phyloP scores from a whole-genome alignment of 1,140 invertebrate species.

The Ephestia elutella region DNA sequence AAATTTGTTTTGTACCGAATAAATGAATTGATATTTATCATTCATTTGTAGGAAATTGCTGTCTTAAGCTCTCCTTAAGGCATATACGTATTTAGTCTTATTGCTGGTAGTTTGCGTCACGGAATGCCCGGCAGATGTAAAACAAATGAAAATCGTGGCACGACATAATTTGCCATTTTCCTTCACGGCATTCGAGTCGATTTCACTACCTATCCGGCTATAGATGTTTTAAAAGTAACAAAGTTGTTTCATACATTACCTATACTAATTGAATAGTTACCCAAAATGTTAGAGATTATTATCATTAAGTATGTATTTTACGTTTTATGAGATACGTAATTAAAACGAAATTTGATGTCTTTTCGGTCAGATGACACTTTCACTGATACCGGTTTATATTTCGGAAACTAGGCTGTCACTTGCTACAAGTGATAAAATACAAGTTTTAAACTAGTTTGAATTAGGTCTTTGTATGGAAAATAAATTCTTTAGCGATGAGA shows the following conservation, averaged over 20 bases:
- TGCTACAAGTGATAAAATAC: neutral
- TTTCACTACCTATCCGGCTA: no score
- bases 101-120: no score
- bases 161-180: no score
- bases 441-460: neutral
- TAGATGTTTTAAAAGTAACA: no score
- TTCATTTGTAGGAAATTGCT: no score
- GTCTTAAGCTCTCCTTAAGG: no score
- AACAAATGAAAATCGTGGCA: no score
- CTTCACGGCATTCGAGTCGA: no score
- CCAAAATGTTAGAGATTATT: neutral
- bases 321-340: neutral
- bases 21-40: no score
- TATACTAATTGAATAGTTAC: neutral
- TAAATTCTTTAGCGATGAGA: neutral
- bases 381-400: neutral
- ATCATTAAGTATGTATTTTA: neutral
- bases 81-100: no score
- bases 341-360: neutral
- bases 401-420: neutral
- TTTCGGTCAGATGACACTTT: neutral
- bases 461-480: neutral
- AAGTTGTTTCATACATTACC: neutral
- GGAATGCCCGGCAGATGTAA: no score
- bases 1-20: no score